Evolutionary conservation across 1,140 invertebrate genomes (phyloP).

Genomic region (Lepidurus apus): DNA sequence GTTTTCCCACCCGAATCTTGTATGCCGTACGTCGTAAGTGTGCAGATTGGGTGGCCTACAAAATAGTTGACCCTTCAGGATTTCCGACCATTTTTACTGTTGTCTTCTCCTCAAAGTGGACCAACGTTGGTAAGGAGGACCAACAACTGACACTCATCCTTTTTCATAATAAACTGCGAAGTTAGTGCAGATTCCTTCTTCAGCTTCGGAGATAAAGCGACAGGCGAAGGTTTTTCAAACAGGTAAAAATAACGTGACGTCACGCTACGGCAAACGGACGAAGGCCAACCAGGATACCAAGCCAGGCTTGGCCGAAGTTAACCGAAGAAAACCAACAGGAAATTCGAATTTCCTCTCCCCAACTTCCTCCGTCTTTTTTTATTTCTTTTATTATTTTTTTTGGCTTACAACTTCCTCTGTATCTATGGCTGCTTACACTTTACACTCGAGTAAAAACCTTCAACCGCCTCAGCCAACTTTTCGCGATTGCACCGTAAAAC

Average conservation of each 20-base stretch:
- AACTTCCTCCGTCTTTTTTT: conserved; percentile 3
- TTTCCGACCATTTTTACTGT: not conserved
- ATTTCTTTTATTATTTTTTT: conserved; percentile 19
- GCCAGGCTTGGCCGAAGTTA: not conserved
- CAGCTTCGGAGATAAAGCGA: not conserved
- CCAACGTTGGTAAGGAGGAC: not conserved
- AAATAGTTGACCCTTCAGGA: not conserved
- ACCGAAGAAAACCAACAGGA: conserved; percentile 14
- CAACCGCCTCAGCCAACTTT: not conserved
- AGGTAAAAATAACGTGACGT: conserved; percentile 3
- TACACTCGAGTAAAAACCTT: not conserved
- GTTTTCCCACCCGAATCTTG: not conserved
- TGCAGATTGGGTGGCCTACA: not conserved
- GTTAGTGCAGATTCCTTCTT: not conserved
- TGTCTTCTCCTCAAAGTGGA: not conserved
- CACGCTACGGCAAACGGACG: not conserved
- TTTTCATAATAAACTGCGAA: no score
- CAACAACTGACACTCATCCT: not conserved
- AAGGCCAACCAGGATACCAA: not conserved
- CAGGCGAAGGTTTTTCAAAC: not conserved
- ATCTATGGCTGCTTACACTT: not conserved
- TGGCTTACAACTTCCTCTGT: conserved; percentile 24
- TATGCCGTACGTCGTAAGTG: not conserved
- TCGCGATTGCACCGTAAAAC: not conserved
- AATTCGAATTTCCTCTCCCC: conserved; percentile 1